Evolutionary conservation across 2,113 vertebrate genomes (phyloP), one percentile per base, ranked within the genome.

Genomic region (Chiloscyllium plagiosum): DNA sequence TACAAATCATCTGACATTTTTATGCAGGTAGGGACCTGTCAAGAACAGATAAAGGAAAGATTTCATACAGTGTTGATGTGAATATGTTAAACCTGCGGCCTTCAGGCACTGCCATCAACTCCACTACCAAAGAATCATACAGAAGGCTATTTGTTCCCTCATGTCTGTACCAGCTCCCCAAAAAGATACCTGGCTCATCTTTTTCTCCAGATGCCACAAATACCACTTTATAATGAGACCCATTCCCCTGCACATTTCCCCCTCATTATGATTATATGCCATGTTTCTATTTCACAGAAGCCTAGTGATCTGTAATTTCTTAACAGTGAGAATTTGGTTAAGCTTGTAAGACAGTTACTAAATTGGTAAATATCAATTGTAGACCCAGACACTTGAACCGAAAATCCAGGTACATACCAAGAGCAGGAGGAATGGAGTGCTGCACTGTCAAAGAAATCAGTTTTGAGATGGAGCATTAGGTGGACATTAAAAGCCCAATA

Each of bases 1-100:
- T 98, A 98, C 96, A 98, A 96, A 97, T 98, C 98, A 70, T 98
- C 98, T 76, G 98, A 98, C 98, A 98, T 98, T 80, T 96, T 96
- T 26, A 47, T 20, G 17, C 20, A 12, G 72, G 20, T 76, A 33
- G 33, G 42, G 56, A 72, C 33, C 66, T 92, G 66, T 37, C 50
- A 92, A 47, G 93, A 47, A 29, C 26, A 26, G 70, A 70, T 24
- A 85, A 47, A 65, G 20, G 15, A 2, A 37, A 12, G 37, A 26
- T 83, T 52, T 95, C 50, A 66, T n/a, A 33, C 20, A 66, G 29
- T 24, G 22, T 10, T 26, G 29, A 83, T 80, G 22, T 12, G 12
- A 20, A 4, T 47, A 37, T 19, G 37, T 61, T 37, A 37, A 15
- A 61, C 4, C 20, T 61, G 87, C 52, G 29, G 85, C 37, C 24